phyloP scores from a whole-genome alignment of 2,797 vertebrate species.

The Taeniopygia guttata region DNA sequence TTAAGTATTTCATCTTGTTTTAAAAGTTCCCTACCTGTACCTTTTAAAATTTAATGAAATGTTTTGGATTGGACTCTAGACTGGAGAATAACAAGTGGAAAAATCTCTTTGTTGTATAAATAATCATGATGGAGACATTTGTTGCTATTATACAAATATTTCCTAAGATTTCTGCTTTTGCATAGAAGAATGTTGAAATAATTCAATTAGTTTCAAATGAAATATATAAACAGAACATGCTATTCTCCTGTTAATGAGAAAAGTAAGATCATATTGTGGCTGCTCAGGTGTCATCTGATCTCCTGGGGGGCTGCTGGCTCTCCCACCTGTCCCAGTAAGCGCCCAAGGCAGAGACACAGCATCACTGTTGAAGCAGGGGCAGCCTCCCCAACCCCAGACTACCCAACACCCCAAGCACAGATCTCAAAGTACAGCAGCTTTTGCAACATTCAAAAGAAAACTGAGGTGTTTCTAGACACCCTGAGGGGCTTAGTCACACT shows the following conservation, averaged over 20 bases:
- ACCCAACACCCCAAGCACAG: neutral
- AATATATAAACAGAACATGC: neutral
- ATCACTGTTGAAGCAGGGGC: accelerated
- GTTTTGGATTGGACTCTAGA: neutral
- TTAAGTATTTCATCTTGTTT: neutral
- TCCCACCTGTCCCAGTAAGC: neutral
- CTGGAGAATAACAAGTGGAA: neutral
- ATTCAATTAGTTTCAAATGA: neutral
- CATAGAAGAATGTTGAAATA: neutral
- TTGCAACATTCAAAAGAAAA: neutral
- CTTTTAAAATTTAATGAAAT: neutral
- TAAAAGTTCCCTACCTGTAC: neutral
- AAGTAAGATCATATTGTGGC: neutral
- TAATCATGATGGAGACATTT: neutral
- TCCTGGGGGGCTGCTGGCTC: neutral
- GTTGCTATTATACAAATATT: neutral
- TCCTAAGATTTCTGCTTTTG: neutral
- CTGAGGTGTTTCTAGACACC: neutral
- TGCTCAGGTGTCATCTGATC: neutral
- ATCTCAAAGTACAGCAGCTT: neutral
- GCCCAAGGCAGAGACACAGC: neutral
- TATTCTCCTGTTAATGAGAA: neutral
- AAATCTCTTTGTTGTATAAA: neutral
- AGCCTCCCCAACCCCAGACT: neutral
- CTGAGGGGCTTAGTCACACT: neutral